Evolutionary conservation across 2,888 invertebrate species (phyloP).

Genomic region (Heterodera filipjevi): DNA sequence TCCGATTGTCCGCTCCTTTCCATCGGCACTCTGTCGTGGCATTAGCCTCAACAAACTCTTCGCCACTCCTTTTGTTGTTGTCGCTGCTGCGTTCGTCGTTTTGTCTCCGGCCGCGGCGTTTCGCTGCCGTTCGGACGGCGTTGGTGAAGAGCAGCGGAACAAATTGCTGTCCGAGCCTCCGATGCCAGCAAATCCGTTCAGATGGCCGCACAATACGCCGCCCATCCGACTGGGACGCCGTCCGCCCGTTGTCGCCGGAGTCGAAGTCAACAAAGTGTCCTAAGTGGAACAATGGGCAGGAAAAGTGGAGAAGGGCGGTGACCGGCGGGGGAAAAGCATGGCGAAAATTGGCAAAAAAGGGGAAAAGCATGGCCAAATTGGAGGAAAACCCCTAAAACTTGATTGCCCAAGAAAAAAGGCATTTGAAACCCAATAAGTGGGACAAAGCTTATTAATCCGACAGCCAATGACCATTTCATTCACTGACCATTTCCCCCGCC

Average conservation of each 20-base stretch:
- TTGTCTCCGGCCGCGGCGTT: background rate
- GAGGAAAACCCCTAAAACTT: too few relatives aligned
- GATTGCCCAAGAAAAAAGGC: too few relatives aligned
- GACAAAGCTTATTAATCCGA: too few relatives aligned
- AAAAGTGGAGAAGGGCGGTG: background rate
- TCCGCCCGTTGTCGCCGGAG: background rate
- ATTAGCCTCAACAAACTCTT: constrained; percentile 34
- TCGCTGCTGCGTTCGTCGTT: background rate
- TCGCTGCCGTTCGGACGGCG: constrained; percentile 1
- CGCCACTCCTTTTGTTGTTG: constrained; percentile 32
- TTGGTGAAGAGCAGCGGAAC: background rate
- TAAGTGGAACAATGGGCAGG: background rate
- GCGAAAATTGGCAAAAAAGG: background rate
- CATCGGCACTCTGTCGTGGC: background rate
- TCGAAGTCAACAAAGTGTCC: constrained; percentile 28
- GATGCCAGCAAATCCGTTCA: constrained; percentile 36
- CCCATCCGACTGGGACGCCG: background rate
- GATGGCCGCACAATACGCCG: constrained; percentile 8
- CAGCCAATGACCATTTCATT: too few relatives aligned
- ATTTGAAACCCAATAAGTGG: too few relatives aligned
- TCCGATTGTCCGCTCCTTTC: background rate
- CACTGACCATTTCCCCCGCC: constrained; percentile 8
- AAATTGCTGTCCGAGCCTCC: constrained; percentile 13
- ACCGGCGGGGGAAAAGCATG: background rate
- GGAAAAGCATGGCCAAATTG: background rate